Evolutionary conservation across 2,888 invertebrate genomes (phyloP).

Genomic region (Amiota mariae): DNA sequence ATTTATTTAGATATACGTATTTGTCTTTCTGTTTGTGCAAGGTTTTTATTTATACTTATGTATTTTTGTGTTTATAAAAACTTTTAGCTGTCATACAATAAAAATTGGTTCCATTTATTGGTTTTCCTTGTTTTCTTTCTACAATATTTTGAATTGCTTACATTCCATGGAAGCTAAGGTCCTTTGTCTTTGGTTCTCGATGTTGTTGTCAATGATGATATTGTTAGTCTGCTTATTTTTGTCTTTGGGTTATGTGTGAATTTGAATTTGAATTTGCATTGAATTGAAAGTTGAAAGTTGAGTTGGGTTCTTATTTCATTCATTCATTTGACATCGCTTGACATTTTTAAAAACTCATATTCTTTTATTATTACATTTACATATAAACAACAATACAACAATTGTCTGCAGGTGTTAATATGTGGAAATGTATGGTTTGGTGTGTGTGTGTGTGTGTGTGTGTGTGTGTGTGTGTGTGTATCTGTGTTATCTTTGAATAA

Average conservation of each 20-base stretch:
- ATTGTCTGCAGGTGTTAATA: constrained; percentile 38
- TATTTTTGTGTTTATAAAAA: constrained; percentile 34
- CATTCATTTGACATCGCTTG: constrained; percentile 8
- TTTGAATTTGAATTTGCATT: no score
- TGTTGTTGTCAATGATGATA: no score
- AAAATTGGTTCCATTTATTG: constrained; percentile 31
- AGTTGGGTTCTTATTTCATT: constrained; percentile 54
- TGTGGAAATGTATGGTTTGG: not conserved
- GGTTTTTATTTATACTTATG: no score
- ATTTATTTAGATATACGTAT: no score
- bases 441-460: not conserved
- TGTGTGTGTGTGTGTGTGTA: not conserved
- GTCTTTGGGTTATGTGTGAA: no score
- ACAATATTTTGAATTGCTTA: not conserved
- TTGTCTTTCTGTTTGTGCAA: no score
- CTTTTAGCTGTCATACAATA: constrained; percentile 57
- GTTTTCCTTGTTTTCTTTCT: constrained; percentile 3
- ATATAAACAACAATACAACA: constrained; percentile 27
- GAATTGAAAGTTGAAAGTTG: constrained; percentile 32
- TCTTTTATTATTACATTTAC: constrained; percentile 16
- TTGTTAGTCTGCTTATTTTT: no score
- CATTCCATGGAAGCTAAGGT: no score
- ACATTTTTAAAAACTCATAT: constrained; percentile 16
- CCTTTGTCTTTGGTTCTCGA: no score
- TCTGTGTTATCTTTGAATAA: not conserved